Base-by-base conservation (phyloP, 2,113 vertebrate species). In the Vanacampus margaritifer region DNA sequence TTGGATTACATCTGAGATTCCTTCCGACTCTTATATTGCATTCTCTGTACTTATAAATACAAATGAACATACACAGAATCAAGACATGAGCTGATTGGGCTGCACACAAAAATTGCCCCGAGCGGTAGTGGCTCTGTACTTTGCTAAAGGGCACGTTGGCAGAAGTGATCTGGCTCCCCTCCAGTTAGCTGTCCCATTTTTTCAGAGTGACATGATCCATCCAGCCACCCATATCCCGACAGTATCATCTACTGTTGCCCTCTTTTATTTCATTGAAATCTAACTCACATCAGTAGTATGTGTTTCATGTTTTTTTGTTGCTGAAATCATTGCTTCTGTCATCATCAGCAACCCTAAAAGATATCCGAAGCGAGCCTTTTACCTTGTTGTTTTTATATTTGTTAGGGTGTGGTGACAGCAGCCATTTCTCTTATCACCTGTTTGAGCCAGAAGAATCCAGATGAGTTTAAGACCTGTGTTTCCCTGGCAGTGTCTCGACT, bases 391-490 rank as follows among this genome's bases (percentile, higher is more conserved):
- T 17, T 24, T 26, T 72, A 35, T 59, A 1, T 73, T 6, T 24
- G 56, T 32, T 65, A 97, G 95, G 95, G 95, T 0, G 95, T 97
- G 64, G 95, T 97, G 72, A 97, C 95, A 0, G 95, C 95, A 0
- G 95, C 94, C 11, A 94, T 94, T 79, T 94, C 93, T 62, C 92
- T 94, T 79, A 97, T 96, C 82, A 96, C 95, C 60, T 95, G 94
- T 79, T 90, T 97, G 69, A 95, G 94, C 83, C 93, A 95, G 86
- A 97, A 97, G 88, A 97, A 97, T 81, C 95, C 95, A 0, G 95
- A 97, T 0, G 95, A 97, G 90, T 97, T 96, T 70, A 97, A 96
- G 90, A 95, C 94, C 0, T 96, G 95, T 0, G 92, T 96, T 78
- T 96, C 95, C 0, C 79, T 97, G 75, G 95, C 95, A 0, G 95